These are phyloP conservation scores for Myripristis murdjan DNA, from an alignment of 2,797 vertebrate genomes.

Conservation along the genomic window DNA sequence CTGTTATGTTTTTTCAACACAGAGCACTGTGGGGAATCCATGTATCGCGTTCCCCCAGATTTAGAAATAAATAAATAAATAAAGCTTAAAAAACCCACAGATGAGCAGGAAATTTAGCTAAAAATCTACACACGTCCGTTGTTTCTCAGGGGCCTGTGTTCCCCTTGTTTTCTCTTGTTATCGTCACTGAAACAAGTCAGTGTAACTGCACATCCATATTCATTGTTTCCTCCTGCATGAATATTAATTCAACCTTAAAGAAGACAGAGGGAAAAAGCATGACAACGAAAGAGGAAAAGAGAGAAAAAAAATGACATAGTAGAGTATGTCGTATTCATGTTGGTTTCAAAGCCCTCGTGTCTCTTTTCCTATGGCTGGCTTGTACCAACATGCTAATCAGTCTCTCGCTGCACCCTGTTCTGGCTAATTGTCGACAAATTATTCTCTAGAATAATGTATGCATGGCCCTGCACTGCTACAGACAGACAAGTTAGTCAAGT, in stretches of 20 bases:
- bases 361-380: conserved; percentile 73
- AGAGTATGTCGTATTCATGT: conserved; percentile 75
- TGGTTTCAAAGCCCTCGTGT: conserved; percentile 78
- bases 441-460: conserved; percentile 81
- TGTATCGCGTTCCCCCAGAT: conserved; percentile 29
- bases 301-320: conserved; percentile 56
- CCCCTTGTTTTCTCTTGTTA: conserved; percentile 69
- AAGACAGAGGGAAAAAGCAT: conserved; percentile 36
- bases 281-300: conserved; percentile 65
- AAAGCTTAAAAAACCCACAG: conserved; percentile 13
- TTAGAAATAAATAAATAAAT: conserved; percentile 14
- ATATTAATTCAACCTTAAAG: conserved; percentile 79
- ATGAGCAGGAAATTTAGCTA: conserved; percentile 50
- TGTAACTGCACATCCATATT: conserved; percentile 79
- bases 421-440: conserved; percentile 83
- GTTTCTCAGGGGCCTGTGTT: conserved; percentile 62
- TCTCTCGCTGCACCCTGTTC: conserved; percentile 72
- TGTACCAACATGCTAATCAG: conserved; percentile 84
- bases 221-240: conserved; percentile 73
- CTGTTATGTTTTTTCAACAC: conserved; percentile 42
- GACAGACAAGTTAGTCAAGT: conserved; percentile 62
- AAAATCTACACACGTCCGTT: conserved; percentile 64
- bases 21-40: conserved; percentile 35
- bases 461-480: conserved; percentile 64
- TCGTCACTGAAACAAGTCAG: conserved; percentile 69